Evolutionary conservation across 2,797 vertebrate species (phyloP), one percentile per base, ranked within the genome.

Genomic region (Catharus ustulatus): DNA sequence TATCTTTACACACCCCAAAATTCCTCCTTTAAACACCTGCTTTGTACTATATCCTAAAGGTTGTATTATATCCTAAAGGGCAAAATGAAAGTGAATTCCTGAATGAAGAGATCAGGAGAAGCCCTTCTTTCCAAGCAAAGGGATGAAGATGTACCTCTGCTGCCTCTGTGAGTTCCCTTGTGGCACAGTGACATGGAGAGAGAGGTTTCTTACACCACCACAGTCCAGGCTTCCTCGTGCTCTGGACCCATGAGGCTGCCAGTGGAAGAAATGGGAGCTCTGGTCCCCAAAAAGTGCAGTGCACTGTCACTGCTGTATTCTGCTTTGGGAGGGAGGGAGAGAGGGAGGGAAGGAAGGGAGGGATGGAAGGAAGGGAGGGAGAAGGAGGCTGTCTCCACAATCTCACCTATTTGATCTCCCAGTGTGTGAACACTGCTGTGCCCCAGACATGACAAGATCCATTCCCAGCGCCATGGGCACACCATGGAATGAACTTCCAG

Each of bases 381-480:
- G 27, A 43, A 87, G 42, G 42, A 57, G 11, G 6, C 49, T 78
- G 13, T 52, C 58, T 64, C 38, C 43, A 63, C 54, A 19, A 18
- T 34, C 51, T 9, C 32, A 61, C 54, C 54, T 49, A 10, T 36
- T 62, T 75, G 43, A 52, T 34, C 29, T 68, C 59, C 45, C 38
- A 45, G 23, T 52, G 22, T 20, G 54, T 13, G 67, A 78, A n/a
- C 11, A 11, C 22, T 74, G 27, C 57, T 7, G 36, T 55, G 66
- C 46, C 61, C 36, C 78, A 42, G 16, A 32, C 51, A 34, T 3
- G 23, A 54, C 0, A 5, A 83, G 24, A 55, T 71, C 76, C 68
- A 6, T 19, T 68, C 64, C 36, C 57, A 45, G 5, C 0, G 0
- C 48, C 55, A 6, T 0, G 4, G 58, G 29, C 36, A 5, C 9